Evolutionary conservation across 2,113 vertebrate species (phyloP).

Genomic region (Cinclus cinclus): DNA sequence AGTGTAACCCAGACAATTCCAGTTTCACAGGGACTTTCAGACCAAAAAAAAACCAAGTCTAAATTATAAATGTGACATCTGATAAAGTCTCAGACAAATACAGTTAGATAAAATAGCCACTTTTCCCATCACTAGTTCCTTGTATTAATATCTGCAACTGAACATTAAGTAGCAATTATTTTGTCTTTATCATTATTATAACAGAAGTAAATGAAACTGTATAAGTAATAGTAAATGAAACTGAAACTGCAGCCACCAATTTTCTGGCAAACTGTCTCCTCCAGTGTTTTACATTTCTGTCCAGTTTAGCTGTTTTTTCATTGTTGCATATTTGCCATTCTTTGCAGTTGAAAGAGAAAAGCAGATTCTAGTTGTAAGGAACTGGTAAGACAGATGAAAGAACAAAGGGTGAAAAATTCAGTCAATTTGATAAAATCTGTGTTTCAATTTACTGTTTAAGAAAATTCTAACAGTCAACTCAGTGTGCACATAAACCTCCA

Average conservation of each 20-base stretch:
- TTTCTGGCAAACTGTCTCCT: background rate
- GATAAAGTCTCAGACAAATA: background rate
- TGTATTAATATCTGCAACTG: background rate
- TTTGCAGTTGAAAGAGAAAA: background rate
- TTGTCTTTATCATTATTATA: background rate
- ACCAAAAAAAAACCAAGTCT: background rate
- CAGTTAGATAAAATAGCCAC: background rate
- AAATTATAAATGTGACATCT: background rate
- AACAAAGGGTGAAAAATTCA: background rate
- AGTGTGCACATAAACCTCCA: background rate
- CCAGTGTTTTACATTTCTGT: background rate
- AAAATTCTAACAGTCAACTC: background rate
- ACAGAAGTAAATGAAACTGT: background rate
- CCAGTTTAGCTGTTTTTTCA: background rate
- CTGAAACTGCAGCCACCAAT: background rate
- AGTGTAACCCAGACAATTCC: background rate
- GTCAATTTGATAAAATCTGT: background rate
- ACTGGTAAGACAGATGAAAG: background rate
- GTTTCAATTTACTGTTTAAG: background rate
- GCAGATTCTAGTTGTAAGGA: background rate
- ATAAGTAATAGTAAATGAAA: background rate
- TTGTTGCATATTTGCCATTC: background rate
- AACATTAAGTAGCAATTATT: background rate
- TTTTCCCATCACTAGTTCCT: background rate
- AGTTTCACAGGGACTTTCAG: background rate